Conservation (phyloP, 37 sponge, comb jelly and placozoan species). For the Eunapius fragilis region DNA sequence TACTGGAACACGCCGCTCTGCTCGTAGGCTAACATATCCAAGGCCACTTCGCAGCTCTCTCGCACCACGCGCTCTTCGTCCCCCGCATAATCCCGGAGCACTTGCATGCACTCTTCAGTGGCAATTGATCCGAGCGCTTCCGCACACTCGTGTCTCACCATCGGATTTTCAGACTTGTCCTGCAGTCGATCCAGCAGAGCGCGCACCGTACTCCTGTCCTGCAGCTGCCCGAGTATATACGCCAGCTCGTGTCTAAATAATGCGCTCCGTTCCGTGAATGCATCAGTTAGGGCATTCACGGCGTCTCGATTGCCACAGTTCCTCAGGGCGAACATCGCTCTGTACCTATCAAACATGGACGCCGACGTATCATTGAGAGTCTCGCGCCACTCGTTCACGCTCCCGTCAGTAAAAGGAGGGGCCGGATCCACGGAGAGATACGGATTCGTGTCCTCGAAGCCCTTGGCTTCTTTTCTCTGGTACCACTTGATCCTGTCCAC, state of each 20-base stretch:
- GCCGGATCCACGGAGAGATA: constrained; percentile 96
- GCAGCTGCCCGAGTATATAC: constrained; percentile 97
- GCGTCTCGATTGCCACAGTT: constrained; percentile 75
- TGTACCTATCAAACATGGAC: constrained; percentile 83
- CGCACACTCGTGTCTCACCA: constrained; percentile 99
- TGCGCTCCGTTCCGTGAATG: constrained; percentile 77
- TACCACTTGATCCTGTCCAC: constrained; percentile 71
- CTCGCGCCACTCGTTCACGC: constrained; percentile 53
- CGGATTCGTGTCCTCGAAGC: constrained; percentile 58
- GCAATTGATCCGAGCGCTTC: constrained; percentile 98
- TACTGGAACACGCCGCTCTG: constrained; percentile 87
- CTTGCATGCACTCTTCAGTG: constrained; percentile 64
- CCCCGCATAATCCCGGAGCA: constrained; percentile 54
- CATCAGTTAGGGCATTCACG: constrained; percentile 64
- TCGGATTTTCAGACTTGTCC: constrained; percentile 77
- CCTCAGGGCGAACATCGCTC: constrained; percentile 93
- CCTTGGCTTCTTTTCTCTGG: constrained; percentile 18
- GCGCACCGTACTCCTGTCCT: constrained; percentile 67
- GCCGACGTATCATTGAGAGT: constrained; percentile 52
- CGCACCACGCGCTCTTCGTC: constrained; percentile 89
- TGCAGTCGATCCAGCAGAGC: constrained; percentile 62
- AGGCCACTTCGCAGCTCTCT: constrained; percentile 94
- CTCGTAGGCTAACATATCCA: constrained; percentile 91
- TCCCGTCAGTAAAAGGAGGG: constrained; percentile 74
- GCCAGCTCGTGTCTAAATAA: constrained; percentile 97